Evolutionary conservation across 2,797 vertebrate genomes (phyloP).

Genomic region (Ataeniobius toweri): DNA sequence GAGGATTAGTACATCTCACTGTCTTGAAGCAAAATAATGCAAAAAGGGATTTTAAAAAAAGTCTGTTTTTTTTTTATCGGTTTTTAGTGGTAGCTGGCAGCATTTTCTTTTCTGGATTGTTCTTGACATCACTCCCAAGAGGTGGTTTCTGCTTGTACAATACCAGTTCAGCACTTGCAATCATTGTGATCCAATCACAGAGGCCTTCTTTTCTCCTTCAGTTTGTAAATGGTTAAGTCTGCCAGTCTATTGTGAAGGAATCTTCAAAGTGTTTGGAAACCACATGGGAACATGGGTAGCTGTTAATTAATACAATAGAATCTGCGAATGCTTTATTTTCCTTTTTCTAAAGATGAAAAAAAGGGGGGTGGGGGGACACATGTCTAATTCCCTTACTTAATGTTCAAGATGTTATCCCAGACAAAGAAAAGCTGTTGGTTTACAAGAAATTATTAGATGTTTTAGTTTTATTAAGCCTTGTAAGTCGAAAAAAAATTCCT

Average conservation of each 20-base stretch:
- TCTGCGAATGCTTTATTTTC: constrained; percentile 73
- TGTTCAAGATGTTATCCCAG: constrained; percentile 56
- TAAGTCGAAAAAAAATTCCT: constrained; percentile 55
- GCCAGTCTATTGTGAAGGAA: constrained; percentile 73
- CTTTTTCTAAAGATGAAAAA: constrained; percentile 62
- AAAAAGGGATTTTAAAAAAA: constrained; percentile 45
- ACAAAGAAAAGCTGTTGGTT: constrained; percentile 66
- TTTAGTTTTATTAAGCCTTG: constrained; percentile 59
- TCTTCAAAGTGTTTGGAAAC: constrained; percentile 77
- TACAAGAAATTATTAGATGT: constrained; percentile 59
- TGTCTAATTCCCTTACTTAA: constrained; percentile 69
- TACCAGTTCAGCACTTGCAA: constrained; percentile 70
- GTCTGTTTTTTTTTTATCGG: constrained; percentile 49
- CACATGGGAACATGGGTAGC: constrained; percentile 72
- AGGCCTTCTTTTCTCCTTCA: constrained; percentile 45
- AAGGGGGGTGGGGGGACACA: constrained; percentile 18
- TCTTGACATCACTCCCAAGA: constrained; percentile 75
- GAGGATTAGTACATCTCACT: constrained; percentile 79
- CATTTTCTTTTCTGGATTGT: constrained; percentile 69
- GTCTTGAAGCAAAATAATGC: constrained; percentile 65
- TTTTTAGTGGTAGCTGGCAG: constrained; percentile 70
- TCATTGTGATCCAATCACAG: constrained; percentile 79
- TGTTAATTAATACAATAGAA: constrained; percentile 79
- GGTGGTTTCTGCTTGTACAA: constrained; percentile 74
- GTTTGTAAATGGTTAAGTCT: constrained; percentile 75